These are phyloP conservation scores for Vulpes lagopus DNA, from an alignment of 2,113 vertebrate genomes.

Conservation along the genomic window DNA sequence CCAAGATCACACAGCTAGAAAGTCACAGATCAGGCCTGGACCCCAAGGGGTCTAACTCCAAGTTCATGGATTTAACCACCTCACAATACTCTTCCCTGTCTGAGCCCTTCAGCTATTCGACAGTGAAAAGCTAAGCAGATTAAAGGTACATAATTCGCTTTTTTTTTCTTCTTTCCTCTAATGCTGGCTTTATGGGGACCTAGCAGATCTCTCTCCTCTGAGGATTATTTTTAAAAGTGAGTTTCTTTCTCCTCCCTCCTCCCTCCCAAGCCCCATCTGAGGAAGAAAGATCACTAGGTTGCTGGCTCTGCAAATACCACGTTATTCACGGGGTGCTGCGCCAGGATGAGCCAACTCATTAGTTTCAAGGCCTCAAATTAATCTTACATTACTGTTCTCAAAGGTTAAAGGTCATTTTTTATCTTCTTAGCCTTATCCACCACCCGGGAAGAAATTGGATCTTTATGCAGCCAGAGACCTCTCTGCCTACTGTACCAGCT, in stretches of 20 bases:
- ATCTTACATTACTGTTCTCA: constrained; percentile 48
- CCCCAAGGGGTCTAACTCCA: constrained; percentile 21
- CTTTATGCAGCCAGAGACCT: background rate
- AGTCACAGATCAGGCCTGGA: background rate
- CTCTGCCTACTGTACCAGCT: background rate
- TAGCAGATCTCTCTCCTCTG: constrained; percentile 54
- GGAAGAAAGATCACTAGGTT: background rate
- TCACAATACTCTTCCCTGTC: background rate
- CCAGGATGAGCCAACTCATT: constrained; percentile 40
- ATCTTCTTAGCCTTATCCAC: constrained; percentile 63
- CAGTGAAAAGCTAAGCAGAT: constrained; percentile 66
- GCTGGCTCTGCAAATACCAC: background rate
- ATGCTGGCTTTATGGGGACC: constrained; percentile 53
- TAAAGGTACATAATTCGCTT: background rate
- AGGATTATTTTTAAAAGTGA: constrained; percentile 63
- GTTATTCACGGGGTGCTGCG: accelerated
- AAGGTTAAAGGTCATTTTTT: constrained; percentile 66
- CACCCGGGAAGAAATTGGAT: constrained; percentile 4
- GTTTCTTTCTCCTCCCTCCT: constrained; percentile 21
- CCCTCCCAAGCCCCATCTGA: background rate
- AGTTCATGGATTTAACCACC: constrained; percentile 9
- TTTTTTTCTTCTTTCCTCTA: background rate
- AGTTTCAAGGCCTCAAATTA: constrained; percentile 60
- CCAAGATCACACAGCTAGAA: constrained; percentile 3
- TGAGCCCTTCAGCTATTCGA: background rate